Conservation (phyloP, 2,113 vertebrate genomes). For the Alligator mississippiensis region DNA sequence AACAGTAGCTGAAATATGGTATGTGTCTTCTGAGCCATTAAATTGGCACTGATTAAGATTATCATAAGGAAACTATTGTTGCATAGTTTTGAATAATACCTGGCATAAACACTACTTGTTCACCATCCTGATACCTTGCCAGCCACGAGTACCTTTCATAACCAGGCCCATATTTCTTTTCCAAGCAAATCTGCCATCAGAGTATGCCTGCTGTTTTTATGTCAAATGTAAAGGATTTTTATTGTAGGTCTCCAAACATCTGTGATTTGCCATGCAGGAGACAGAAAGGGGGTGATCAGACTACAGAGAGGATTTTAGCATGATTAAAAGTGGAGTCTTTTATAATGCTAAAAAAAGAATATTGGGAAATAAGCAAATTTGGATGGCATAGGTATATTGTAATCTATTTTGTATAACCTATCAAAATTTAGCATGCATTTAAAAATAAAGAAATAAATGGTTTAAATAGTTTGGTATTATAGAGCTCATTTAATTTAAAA, state of each 20-base stretch:
- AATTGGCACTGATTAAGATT: neutral
- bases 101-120: slow-evolving; percentile 28
- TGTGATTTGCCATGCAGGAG: neutral
- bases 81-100: neutral
- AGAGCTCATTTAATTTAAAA: neutral
- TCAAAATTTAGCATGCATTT: neutral
- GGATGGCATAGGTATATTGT: neutral
- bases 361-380: neutral
- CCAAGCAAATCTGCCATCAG: slow-evolving; percentile 4
- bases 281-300: neutral
- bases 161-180: slow-evolving; percentile 3
- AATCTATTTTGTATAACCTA: neutral
- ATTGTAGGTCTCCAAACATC: neutral
- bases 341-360: neutral
- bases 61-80: slow-evolving; percentile 25
- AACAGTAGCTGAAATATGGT: neutral
- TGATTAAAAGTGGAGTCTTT: neutral
- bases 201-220: slow-evolving; percentile 16
- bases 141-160: neutral
- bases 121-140: neutral
- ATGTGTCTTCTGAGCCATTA: neutral
- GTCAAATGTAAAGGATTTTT: neutral
- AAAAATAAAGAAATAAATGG: neutral
- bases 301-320: neutral
- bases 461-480: neutral